Base-by-base conservation (phyloP, 2,113 vertebrate genomes). In the Spermophilus dauricus region DNA sequence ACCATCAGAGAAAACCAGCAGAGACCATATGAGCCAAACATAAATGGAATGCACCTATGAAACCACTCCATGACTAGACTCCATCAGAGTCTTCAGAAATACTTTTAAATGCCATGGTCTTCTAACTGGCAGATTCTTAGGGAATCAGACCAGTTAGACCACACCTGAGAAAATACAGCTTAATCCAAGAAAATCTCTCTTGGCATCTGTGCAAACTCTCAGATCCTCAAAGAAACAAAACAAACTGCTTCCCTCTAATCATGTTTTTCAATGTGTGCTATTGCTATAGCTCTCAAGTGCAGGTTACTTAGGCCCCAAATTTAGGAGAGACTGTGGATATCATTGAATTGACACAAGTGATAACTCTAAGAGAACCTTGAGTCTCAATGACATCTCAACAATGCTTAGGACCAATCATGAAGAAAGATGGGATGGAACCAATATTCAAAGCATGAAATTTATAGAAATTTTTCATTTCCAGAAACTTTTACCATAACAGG, bases 81-180 rank as follows among this genome's bases (percentile, higher is more conserved):
- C 51, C 42, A 65, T 88, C 39, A 85, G 24, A 90, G 61, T 67
- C 53, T 93, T 92, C 18, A 95, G 65, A 88, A 97, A 97, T 45
- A 58, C 53, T 95, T 48, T 90, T 42, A 93, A 86, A 85, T 24
- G 87, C 83, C 20, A 69, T 81, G 28, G 51, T 78, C 42, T 97
- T n/a, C 63, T 39, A 77, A n/a, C 4, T 72, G 69, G n/a, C 45
- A 96, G 75, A 80, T 78, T 93, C 75, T 91, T 84, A 83, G 34
- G 80, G 45, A 95, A 58, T 94, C 34, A 92, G 85, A 85, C 48
- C 34, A 78, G 34, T 51, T 96, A 42, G 32, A 92, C 45, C 28
- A 87, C 69, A 89, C 48, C 56, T 93, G 70, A 94, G 53, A 89
- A 93, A 91, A 87, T 86, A 85, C 2, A 89, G 3, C n/a, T 97